Conservation (phyloP, 2,888 invertebrate genomes). For the Allolobophora icterica region DNA sequence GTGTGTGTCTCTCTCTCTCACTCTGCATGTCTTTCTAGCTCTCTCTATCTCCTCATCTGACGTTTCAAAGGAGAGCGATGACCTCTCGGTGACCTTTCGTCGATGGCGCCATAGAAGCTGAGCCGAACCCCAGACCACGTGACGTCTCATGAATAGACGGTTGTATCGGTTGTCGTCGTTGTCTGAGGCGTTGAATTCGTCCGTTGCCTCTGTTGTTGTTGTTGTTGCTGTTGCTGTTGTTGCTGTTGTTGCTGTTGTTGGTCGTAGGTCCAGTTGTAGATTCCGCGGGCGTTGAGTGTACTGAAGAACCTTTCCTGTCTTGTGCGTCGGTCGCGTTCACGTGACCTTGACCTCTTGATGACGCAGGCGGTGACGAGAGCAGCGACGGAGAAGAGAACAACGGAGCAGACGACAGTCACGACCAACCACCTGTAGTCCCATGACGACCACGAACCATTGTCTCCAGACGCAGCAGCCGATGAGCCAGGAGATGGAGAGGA, state of each 20-base stretch:
- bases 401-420: slow-evolving; percentile 7
- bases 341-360: neutral
- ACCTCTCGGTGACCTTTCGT: neutral
- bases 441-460: neutral
- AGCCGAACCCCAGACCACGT: neutral
- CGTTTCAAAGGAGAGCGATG: neutral
- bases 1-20: neutral
- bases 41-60: neutral
- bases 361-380: neutral
- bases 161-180: neutral
- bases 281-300: slow-evolving; percentile 5
- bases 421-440: slow-evolving; percentile 34
- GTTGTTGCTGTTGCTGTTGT: neutral
- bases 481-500: neutral
- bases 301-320: slow-evolving; percentile 27
- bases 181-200: too few species aligned
- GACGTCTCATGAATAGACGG: neutral
- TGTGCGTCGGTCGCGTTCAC: neutral
- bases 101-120: neutral
- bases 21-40: neutral
- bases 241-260: neutral
- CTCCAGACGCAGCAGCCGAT: neutral
- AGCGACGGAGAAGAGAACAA: neutral
- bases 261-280: slow-evolving; percentile 22
- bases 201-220: neutral